phyloP scores from a whole-genome alignment of 1,140 invertebrate species.

The Aphelenchoides besseyi region DNA sequence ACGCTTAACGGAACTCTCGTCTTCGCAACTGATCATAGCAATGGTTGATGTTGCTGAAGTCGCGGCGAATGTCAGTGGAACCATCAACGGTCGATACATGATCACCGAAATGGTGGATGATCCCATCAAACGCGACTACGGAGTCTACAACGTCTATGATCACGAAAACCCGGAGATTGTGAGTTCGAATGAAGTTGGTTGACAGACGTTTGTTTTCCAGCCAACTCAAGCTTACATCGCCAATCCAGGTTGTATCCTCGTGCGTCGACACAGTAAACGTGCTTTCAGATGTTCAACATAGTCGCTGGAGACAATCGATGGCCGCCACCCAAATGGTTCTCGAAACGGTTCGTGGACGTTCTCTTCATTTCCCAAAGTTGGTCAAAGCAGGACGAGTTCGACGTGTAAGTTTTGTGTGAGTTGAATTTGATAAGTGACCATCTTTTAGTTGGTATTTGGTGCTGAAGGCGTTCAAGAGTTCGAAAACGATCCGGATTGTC shows the following conservation, averaged over 20 bases:
- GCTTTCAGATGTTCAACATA: slow-evolving; percentile 25
- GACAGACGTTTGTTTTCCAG: slow-evolving; percentile 5
- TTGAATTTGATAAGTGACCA: slow-evolving; percentile 10
- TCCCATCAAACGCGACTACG: slow-evolving; percentile 32
- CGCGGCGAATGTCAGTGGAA: slow-evolving; percentile 32
- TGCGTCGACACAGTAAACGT: neutral
- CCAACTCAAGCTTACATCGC: slow-evolving; percentile 7
- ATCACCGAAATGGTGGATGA: slow-evolving; percentile 33
- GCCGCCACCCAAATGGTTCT: slow-evolving; percentile 25
- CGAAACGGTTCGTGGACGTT: slow-evolving; percentile 26
- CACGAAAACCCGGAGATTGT: slow-evolving; percentile 24
- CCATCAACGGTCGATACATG: slow-evolving; percentile 22
- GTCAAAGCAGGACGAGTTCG: slow-evolving; percentile 25
- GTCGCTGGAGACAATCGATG: slow-evolving; percentile 30
- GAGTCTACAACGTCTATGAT: slow-evolving; percentile 24
- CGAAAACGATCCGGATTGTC: slow-evolving; percentile 38
- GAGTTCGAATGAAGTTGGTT: slow-evolving; percentile 12
- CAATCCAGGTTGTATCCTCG: neutral
- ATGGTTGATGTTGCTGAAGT: slow-evolving; percentile 36
- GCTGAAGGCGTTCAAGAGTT: slow-evolving; percentile 24
- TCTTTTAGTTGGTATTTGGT: slow-evolving; percentile 37
- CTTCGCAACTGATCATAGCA: too few relatives aligned
- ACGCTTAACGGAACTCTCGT: too few relatives aligned
- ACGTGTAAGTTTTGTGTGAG: neutral
- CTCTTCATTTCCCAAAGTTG: slow-evolving; percentile 37